Conservation (phyloP, 2,888 invertebrate species). For the Heliconius cydno region DNA sequence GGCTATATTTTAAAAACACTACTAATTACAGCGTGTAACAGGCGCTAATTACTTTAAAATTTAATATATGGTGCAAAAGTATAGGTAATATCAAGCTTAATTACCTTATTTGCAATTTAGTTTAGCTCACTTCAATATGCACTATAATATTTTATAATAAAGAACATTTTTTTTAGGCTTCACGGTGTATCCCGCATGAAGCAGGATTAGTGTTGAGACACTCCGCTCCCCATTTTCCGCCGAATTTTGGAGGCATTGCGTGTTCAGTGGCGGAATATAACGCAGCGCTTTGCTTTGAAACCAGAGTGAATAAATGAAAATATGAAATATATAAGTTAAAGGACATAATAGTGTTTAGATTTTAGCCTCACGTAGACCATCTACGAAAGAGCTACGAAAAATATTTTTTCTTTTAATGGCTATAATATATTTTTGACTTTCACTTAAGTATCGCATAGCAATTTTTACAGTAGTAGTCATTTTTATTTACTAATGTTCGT, state of each 20-base stretch:
- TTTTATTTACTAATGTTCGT: too few species aligned
- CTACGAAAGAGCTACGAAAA: constrained; percentile 25
- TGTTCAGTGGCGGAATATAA: not conserved
- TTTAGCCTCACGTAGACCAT: constrained; percentile 18
- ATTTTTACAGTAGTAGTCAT: too few species aligned
- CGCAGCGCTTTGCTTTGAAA: not conserved
- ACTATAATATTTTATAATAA: not conserved
- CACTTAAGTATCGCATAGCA: too few species aligned
- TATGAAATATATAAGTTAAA: not conserved
- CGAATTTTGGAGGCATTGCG: too few species aligned
- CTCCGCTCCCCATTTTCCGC: too few species aligned
- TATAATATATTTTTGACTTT: too few species aligned
- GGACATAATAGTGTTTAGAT: not conserved
- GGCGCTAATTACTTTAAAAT: not conserved
- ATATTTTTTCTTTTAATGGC: not conserved
- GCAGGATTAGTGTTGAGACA: too few species aligned
- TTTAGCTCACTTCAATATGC: not conserved
- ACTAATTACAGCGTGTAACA: not conserved
- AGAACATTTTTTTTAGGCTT: not conserved
- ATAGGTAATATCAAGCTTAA: not conserved
- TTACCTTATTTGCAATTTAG: not conserved
- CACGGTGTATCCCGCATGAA: too few species aligned
- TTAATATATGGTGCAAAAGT: not conserved
- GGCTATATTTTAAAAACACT: not conserved
- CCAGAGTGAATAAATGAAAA: not conserved